phyloP scores from a whole-genome alignment of 2,113 vertebrate species.

The Burhinus oedicnemus region DNA sequence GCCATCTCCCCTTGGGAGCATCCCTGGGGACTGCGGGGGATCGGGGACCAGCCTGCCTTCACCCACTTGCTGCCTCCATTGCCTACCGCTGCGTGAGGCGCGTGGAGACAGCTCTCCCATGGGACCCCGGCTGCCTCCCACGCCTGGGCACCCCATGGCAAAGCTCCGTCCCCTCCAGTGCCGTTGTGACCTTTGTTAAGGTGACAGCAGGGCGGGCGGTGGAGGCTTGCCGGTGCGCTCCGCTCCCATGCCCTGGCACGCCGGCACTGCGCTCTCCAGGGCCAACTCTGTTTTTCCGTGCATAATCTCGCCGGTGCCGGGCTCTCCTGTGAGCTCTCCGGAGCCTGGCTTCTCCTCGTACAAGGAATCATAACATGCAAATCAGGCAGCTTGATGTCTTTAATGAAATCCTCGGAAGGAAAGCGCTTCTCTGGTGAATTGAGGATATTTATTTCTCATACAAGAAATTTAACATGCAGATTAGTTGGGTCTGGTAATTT shows the following conservation, averaged over 20 bases:
- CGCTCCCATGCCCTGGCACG: not conserved
- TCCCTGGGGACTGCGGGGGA: not conserved
- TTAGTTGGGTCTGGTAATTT: conserved; percentile 71
- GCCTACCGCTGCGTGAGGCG: rapidly evolving
- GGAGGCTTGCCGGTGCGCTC: rapidly evolving
- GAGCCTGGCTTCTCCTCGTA: not conserved
- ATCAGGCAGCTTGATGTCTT: conserved; percentile 46
- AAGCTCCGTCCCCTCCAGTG: rapidly evolving
- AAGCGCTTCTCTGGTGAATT: conserved; percentile 54
- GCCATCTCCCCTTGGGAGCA: not conserved
- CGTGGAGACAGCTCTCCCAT: rapidly evolving
- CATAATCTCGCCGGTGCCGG: not conserved
- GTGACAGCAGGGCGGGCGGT: not conserved
- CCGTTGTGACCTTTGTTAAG: not conserved
- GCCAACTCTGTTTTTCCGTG: not conserved
- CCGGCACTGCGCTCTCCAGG: not conserved
- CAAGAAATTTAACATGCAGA: conserved; percentile 77
- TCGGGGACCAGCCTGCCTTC: not conserved
- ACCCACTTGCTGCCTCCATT: not conserved
- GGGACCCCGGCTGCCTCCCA: not conserved
- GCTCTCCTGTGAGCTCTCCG: not conserved
- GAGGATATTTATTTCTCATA: conserved; percentile 72
- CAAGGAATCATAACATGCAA: conserved; percentile 24
- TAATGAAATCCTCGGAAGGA: conserved; percentile 56
- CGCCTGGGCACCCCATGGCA: rapidly evolving